phyloP scores from a whole-genome alignment of 2,113 vertebrate species.

The Procavia capensis region DNA sequence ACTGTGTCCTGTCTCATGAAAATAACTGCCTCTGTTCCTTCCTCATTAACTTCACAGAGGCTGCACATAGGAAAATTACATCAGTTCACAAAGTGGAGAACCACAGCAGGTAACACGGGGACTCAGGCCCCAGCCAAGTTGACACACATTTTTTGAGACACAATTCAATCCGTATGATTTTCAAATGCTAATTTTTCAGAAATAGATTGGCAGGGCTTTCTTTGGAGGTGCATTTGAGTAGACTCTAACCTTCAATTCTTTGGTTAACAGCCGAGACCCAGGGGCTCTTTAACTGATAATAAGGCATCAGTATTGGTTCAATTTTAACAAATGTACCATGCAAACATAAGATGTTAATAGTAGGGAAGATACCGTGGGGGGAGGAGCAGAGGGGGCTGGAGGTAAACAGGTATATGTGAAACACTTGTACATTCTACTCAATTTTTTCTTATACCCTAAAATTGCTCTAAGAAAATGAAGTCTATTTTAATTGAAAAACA shows the following conservation, averaged over 20 bases:
- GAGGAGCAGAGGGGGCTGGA: not conserved
- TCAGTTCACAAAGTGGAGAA: too few species aligned
- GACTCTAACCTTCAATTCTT: not conserved
- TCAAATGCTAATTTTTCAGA: not conserved
- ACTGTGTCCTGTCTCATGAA: too few species aligned
- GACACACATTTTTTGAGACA: too few species aligned
- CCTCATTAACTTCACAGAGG: too few species aligned
- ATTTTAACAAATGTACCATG: not conserved
- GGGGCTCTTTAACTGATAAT: not conserved
- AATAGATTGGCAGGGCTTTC: not conserved
- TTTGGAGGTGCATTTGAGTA: not conserved
- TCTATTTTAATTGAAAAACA: not conserved
- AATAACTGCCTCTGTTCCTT: too few species aligned
- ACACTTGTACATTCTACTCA: not conserved
- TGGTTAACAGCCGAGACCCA: not conserved
- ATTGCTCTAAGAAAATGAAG: slow-evolving; percentile 38
- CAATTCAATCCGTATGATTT: not conserved
- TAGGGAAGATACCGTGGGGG: not conserved
- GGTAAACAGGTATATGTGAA: not conserved
- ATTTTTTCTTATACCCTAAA: slow-evolving; percentile 14
- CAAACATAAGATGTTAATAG: not conserved
- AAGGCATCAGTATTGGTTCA: not conserved
- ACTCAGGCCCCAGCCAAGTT: too few species aligned
- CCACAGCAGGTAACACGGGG: too few species aligned
- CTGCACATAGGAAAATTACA: too few species aligned